A percentile compares a stretch with the other conserved stretches of the same genome.
Evolutionary conservation across 2,888 invertebrate genomes (phyloP).

Genomic region (Coremacera marginata): DNA sequence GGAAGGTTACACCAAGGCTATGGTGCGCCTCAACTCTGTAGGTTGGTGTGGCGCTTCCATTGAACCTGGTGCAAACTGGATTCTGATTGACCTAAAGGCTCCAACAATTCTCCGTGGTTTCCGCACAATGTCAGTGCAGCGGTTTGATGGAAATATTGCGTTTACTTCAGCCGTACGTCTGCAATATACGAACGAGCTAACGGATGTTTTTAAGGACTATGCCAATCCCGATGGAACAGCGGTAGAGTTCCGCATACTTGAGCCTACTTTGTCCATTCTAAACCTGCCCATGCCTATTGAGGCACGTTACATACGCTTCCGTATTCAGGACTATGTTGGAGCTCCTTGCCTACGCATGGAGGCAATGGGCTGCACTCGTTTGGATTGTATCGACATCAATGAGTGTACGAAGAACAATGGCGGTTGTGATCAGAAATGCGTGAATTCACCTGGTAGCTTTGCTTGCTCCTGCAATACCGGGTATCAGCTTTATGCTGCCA

Average conservation of each 20-base stretch:
- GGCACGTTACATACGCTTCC: conserved; percentile 87
- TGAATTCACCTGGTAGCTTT: conserved; percentile 89
- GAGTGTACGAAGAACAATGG: conserved; percentile 89
- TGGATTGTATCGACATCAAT: conserved; percentile 90
- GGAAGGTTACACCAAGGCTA: conserved; percentile 84
- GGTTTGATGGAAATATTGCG: conserved; percentile 85
- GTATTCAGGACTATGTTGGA: conserved; percentile 87
- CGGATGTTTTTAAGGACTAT: conserved; percentile 91
- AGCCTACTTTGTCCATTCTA: conserved; percentile 90
- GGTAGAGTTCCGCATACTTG: conserved; percentile 90
- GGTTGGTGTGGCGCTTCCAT: conserved; percentile 93
- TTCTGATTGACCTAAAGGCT: conserved; percentile 86
- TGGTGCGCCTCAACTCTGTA: conserved; percentile 84
- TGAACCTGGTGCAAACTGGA: conserved; percentile 91
- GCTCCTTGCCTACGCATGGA: conserved; percentile 92
- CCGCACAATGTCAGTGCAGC: conserved; percentile 88
- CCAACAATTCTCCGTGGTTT: conserved; percentile 91
- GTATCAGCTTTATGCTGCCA: conserved; percentile 86
- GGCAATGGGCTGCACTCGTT: conserved; percentile 91
- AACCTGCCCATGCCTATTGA: conserved; percentile 93
- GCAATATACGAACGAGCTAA: conserved; percentile 88
- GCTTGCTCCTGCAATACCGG: conserved; percentile 92
- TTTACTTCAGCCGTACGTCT: conserved; percentile 90
- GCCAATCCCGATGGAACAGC: conserved; percentile 93
- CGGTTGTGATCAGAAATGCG: conserved; percentile 93